phyloP scores from a whole-genome alignment of 2,113 vertebrate species.

The Stictonetta naevosa region DNA sequence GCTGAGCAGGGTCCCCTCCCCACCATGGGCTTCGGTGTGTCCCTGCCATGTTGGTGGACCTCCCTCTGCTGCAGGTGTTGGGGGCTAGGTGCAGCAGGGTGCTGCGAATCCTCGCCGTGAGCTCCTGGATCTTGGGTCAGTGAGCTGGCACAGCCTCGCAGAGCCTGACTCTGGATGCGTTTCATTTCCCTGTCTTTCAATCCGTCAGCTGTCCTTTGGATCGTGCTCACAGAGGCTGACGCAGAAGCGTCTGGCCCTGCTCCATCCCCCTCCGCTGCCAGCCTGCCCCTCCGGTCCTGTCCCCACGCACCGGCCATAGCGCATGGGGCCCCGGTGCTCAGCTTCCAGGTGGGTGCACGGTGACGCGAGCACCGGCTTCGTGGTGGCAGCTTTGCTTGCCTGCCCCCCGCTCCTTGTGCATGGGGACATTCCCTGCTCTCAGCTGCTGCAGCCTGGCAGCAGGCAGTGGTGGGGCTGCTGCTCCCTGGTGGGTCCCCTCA shows the following conservation, averaged over 20 bases:
- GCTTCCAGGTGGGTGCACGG: fast-evolving
- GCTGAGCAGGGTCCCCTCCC: fast-evolving
- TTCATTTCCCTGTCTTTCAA: background rate
- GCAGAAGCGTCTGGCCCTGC: background rate
- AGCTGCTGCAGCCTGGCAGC: fast-evolving
- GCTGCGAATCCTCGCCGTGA: background rate
- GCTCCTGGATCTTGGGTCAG: fast-evolving
- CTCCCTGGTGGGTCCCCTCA: fast-evolving
- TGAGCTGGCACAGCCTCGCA: background rate
- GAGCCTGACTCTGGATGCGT: background rate
- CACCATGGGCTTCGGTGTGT: background rate
- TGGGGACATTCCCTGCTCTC: background rate
- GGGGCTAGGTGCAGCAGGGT: too few species aligned
- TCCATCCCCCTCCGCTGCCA: background rate
- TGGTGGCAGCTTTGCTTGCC: fast-evolving
- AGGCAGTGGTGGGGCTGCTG: fast-evolving
- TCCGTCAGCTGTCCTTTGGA: background rate
- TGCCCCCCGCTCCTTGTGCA: fast-evolving
- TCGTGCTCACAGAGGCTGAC: background rate
- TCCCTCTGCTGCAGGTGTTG: too few species aligned
- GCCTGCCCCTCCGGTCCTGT: background rate
- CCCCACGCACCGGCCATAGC: background rate
- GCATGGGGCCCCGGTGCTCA: fast-evolving
- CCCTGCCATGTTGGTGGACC: fast-evolving
- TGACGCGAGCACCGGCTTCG: fast-evolving